Conservation (phyloP, 1,140 invertebrate genomes). For the Yoshiicerus persimilis region DNA sequence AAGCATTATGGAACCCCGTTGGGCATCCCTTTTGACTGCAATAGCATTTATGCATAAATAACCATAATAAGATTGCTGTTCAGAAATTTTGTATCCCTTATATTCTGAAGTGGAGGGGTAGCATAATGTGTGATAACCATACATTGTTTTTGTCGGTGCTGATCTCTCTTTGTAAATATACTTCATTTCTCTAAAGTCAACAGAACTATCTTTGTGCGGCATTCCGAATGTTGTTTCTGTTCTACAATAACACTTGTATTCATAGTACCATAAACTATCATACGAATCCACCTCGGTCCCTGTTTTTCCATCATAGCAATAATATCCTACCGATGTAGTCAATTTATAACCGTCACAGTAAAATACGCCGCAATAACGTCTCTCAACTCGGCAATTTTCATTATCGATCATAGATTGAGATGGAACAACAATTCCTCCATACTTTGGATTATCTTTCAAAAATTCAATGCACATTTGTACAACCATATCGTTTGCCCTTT, state of each 20-base stretch:
- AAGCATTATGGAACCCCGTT: neutral
- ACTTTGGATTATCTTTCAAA: neutral
- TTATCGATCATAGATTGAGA: neutral
- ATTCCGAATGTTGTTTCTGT: neutral
- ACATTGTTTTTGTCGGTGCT: neutral
- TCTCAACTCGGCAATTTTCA: neutral
- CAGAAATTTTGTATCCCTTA: neutral
- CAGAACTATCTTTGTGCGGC: neutral
- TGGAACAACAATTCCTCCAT: neutral
- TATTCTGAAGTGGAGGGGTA: neutral
- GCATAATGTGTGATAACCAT: neutral
- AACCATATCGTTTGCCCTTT: neutral
- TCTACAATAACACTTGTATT: neutral
- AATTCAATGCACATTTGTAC: neutral
- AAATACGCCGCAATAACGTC: neutral
- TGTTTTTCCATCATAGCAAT: neutral
- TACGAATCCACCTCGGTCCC: neutral
- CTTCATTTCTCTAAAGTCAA: neutral
- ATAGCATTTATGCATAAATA: neutral
- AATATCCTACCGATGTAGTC: too few relatives aligned
- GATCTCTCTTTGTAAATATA: neutral
- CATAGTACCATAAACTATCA: too few relatives aligned
- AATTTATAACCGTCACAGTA: too few relatives aligned
- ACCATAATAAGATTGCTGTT: neutral
- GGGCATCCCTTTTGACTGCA: neutral